phyloP scores from a whole-genome alignment of 2,113 vertebrate species.

The Progne subis region DNA sequence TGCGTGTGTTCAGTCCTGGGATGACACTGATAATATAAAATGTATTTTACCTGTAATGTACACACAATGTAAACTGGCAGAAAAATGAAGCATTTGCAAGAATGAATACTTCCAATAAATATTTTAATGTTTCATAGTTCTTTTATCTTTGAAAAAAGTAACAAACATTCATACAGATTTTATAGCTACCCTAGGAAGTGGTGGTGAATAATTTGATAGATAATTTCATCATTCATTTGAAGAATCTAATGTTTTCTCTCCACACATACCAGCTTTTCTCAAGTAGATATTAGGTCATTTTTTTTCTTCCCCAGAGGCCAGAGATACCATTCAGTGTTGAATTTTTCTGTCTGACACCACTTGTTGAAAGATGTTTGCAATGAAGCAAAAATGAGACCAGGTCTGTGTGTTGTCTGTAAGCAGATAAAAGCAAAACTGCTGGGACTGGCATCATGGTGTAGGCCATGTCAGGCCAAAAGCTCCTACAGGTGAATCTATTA shows the following conservation, averaged over 20 bases:
- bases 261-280: neutral
- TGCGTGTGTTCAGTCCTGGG: accelerated
- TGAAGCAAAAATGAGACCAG: neutral
- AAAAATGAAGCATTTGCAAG: neutral
- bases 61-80: neutral
- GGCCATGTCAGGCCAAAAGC: neutral
- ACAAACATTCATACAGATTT: neutral
- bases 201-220: neutral
- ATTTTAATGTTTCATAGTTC: neutral
- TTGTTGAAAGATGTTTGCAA: neutral
- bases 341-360: neutral
- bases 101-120: neutral
- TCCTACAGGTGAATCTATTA: neutral
- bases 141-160: neutral
- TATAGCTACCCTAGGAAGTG: neutral
- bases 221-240: neutral
- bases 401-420: neutral
- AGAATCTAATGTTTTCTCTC: neutral
- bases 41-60: neutral
- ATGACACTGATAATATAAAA: neutral
- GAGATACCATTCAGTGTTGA: neutral
- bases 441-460: neutral
- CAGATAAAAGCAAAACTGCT: neutral
- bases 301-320: neutral
- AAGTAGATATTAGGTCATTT: neutral